Percentiles rank a stretch among this genome's conserved stretches.
These are phyloP conservation scores for Drosophila kohkoa DNA, from an alignment of 1,140 invertebrate species.

Conservation along the genomic window DNA sequence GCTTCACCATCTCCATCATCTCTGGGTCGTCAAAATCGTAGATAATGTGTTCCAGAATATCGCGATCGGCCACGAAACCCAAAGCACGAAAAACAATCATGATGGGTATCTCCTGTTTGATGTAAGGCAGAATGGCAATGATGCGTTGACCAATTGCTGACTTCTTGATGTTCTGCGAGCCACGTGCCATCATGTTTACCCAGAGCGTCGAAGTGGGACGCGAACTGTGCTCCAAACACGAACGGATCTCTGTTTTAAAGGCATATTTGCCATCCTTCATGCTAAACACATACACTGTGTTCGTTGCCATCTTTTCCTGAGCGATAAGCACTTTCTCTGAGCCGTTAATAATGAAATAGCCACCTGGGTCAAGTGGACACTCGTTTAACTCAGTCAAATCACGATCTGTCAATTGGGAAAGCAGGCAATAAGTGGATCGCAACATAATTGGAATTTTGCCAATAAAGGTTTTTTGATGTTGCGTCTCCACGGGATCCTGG, in stretches of 20 bases:
- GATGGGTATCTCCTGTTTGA: constrained; percentile 99
- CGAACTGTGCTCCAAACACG: constrained; percentile 96
- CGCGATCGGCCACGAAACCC: constrained; percentile 99
- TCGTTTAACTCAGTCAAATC: constrained; percentile 99
- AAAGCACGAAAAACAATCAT: constrained; percentile 99
- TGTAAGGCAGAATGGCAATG: constrained; percentile 98
- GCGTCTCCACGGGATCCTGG: constrained; percentile 96
- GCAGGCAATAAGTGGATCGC: constrained; percentile 97
- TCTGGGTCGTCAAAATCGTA: constrained; percentile 99
- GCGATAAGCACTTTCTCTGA: constrained; percentile 99
- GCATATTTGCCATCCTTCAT: constrained; percentile 99
- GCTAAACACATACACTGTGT: constrained; percentile 99
- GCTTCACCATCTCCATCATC: constrained; percentile 99
- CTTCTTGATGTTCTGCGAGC: constrained; percentile 97
- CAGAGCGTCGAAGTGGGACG: constrained; percentile 98
- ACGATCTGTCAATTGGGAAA: constrained; percentile 97
- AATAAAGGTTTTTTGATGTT: constrained; percentile 99
- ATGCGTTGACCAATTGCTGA: constrained; percentile 99
- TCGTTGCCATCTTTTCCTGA: constrained; percentile 99
- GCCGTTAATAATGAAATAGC: constrained; percentile 98
- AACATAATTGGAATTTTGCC: constrained; percentile 99
- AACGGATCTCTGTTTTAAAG: constrained; percentile 98
- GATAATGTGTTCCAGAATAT: constrained; percentile 99
- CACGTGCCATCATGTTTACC: constrained; percentile 99
- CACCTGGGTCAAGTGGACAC: constrained; percentile 98